Evolutionary conservation across 2,113 vertebrate genomes (phyloP), one percentile per base, ranked within the genome.

Genomic region (Corythoichthys haematopterus): DNA sequence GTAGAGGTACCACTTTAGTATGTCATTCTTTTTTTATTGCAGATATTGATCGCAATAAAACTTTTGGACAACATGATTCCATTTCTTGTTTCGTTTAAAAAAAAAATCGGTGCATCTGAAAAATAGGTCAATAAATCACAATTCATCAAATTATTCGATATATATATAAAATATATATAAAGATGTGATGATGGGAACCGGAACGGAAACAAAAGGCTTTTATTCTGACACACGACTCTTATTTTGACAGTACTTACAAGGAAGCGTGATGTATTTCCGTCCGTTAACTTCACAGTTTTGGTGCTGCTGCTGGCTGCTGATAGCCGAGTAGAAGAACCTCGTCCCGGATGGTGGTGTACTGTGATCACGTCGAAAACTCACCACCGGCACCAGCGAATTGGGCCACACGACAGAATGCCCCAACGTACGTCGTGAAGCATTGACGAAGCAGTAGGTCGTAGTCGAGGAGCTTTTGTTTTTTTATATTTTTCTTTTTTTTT

Each of bases 361-460:
- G 40, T 43, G 68, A 65, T 72, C 77, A 64, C 78, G 78, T 73
- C 73, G 69, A 78, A 66, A 72, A 65, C 55, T 77, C 60, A 28
- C 43, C 60, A 46, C 60, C 60, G 33, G 55, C 13, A 36, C 72
- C 72, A 50, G 13, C 12, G 47, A 2, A 4, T 36, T 51, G 65
- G 69, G 79, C 73, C 66, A 40, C 64, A 11, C 61, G 65, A 71
- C 75, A 71, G 11, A 70, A 89, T 88, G 85, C 77, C 66, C 60
- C 71, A 72, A 15, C 43, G 82, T 72, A 62, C 77, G 73, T 61
- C 77, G 74, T 87, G 43, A 78, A 50, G 12, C 35, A 33, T 56
- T 55, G 70, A 37, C 60, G 46, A 36, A 28, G 28, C 43, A 43
- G 53, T 4, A 28, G 8, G 28, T 12, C 2, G 20, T 4, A n/a